Base-by-base conservation (phyloP, 2,888 invertebrate species). In the Trissoscelio sp. region DNA sequence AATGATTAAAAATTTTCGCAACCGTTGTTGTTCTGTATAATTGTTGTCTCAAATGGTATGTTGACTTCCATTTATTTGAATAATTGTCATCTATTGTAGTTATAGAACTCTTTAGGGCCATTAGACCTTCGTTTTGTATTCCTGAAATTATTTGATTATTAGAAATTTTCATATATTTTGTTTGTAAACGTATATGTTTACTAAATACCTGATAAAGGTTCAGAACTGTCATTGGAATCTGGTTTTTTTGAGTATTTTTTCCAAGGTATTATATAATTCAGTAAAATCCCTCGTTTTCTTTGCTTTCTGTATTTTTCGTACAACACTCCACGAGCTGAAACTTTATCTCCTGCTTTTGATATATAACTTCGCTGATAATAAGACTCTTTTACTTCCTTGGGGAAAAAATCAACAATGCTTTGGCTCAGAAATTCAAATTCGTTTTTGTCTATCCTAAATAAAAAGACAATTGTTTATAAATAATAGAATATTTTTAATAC, bases 231-330 rank as follows among this genome's bases (percentile, higher is more conserved):
- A 31, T 31, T 9, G 9, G 4, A 31, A 9, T n/a, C n/a, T n/a
- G n/a, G n/a, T n/a, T n/a, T n/a, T n/a, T n/a, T n/a, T n/a, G 31
- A 7, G 7, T 31, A 9, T 9, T 3, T 31, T 31, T 31, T 6
- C 31, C 37, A 11, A 5, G 37, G 18, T 9, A 12, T 57, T 18
- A 57, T 9, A 18, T 57, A 57, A 6, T 18, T 11, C n/a, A 64
- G 37, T n/a, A 9, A 9, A 34, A 64, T 64, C 1, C 34, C 64
- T 31, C 22, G 20, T 48, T 48, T 64, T 48, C 64, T 48, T 20
- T 64, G 48, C 2, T 28, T 31, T 31, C 64, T 18, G 51, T 64
- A 64, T 12, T 64, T 16, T 11, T 64, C 64, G 22, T 64, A 64
- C 64, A 64, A 18, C n/a, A 48, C 37, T 18, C 64, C 64, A 39